These are phyloP conservation scores for Drosophila formosana DNA, from an alignment of 2,888 invertebrate species.

Conservation along the genomic window DNA sequence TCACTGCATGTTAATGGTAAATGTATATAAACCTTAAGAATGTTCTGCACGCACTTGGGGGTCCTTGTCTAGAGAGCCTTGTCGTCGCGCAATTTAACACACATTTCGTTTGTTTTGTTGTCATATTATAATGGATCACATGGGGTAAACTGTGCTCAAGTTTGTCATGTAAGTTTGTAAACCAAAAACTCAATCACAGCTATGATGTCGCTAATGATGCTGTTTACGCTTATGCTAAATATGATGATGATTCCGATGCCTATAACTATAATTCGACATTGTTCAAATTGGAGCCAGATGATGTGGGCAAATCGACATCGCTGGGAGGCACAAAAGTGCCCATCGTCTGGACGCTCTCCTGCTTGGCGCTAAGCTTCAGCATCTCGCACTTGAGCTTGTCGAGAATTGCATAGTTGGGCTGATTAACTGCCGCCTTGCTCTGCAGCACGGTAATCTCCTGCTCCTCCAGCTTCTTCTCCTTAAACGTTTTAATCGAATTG, in stretches of 20 bases:
- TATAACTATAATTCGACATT: slow-evolving; percentile 89
- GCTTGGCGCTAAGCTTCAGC: slow-evolving; percentile 89
- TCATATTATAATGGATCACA: slow-evolving; percentile 59
- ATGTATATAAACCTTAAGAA: neutral
- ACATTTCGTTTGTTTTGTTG: slow-evolving; percentile 26
- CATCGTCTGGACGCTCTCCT: slow-evolving; percentile 87
- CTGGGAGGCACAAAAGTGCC: slow-evolving; percentile 89
- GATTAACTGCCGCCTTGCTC: slow-evolving; percentile 94
- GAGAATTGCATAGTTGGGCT: slow-evolving; percentile 96
- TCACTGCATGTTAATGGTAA: slow-evolving; percentile 3
- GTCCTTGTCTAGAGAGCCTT: slow-evolving; percentile 10
- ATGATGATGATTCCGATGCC: slow-evolving; percentile 8
- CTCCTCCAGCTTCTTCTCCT: slow-evolving; percentile 96
- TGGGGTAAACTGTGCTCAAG: slow-evolving; percentile 27
- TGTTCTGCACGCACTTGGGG: neutral
- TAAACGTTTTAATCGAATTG: slow-evolving; percentile 94
- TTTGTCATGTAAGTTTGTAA: slow-evolving; percentile 42
- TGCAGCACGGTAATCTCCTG: slow-evolving; percentile 96
- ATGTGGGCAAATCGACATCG: slow-evolving; percentile 88
- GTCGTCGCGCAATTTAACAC: slow-evolving; percentile 4
- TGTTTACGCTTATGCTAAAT: neutral
- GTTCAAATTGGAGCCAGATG: slow-evolving; percentile 91
- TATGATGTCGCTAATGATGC: slow-evolving; percentile 12
- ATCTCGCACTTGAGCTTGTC: slow-evolving; percentile 94
- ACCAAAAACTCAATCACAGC: slow-evolving; percentile 24